Evolutionary conservation across 2,888 invertebrate species (phyloP).

Genomic region (Drosophila emarginata): DNA sequence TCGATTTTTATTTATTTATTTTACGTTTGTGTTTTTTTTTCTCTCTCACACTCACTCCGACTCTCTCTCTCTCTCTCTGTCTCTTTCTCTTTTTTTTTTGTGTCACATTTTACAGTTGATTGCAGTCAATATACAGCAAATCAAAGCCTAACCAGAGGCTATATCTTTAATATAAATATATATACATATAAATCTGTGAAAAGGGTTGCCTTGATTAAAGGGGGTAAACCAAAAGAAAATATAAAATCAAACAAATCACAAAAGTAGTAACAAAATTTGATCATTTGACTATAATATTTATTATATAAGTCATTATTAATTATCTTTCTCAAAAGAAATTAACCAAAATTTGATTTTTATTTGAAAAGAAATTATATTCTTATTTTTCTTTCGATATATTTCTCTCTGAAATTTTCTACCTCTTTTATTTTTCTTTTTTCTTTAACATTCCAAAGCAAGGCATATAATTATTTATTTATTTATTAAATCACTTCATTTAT

Average conservation of each 20-base stretch:
- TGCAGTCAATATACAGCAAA: constrained; percentile 64
- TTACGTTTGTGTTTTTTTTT: background rate
- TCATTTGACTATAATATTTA: too few species aligned
- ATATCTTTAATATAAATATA: constrained; percentile 1
- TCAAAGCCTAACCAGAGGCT: constrained; percentile 59
- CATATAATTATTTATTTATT: too few species aligned
- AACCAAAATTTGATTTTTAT: background rate
- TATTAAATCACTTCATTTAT: too few species aligned
- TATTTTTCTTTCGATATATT: too few species aligned
- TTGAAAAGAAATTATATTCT: too few species aligned
- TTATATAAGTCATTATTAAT: too few species aligned
- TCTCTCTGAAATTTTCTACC: too few species aligned
- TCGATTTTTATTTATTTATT: constrained; percentile 52
- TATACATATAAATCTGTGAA: constrained; percentile 1
- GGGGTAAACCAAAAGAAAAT: background rate
- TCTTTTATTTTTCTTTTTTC: too few species aligned
- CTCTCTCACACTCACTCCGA: too few species aligned
- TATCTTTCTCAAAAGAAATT: too few species aligned
- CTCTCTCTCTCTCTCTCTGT: constrained; percentile 19
- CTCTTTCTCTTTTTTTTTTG: background rate
- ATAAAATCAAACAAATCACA: background rate
- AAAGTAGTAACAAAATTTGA: too few species aligned
- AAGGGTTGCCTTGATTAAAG: constrained; percentile 13
- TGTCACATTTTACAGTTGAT: constrained; percentile 70
- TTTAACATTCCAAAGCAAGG: too few species aligned